Evolutionary conservation across 92 coral and sea anemone genomes (phyloP), one percentile per base, ranked within the genome.

Genomic region (Heliopora coerulea): DNA sequence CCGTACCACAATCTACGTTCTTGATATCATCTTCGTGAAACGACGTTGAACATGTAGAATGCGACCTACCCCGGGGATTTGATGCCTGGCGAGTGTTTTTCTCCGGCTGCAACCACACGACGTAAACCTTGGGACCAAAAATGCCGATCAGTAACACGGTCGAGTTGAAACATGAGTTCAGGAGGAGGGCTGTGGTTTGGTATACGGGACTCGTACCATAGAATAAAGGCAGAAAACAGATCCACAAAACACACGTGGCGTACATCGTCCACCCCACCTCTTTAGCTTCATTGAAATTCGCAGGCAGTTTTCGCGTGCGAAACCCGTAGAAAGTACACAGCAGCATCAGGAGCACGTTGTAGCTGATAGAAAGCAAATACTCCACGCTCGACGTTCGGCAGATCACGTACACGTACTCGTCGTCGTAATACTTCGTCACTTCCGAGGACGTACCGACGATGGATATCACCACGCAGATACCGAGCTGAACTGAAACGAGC

Each of bases 231-330:
- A 95, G 58, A 60, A 95, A 95, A 11, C 95, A 82, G 20, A 95
- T 72, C 99, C 99, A 95, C 32, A 88, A 89, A 0, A 91, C 85
- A 54, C 99, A 95, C 11, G 96, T 95, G 1, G 99, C 89, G 80
- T 95, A 95, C 96, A 90, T 95, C 17, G 99, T 96, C 56, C 90
- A 85, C 46, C 96, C 96, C 11, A 95, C 89, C 74, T 73, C 84
- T 8, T 92, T 85, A n/a, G 99, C 99, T 68, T 95, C 99, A 81
- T 95, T 95, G 64, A 90, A 95, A 73, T 95, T 95, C n/a, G 89
- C 99, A 4, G 99, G 99, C 8, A 96, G 87, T 58, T 95, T 95
- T 54, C 99, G 99, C 68, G 99, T 95, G 46, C 89, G 86, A 35
- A 95, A 84, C 42, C 96, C 99, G 78, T 88, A 90, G 44, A 65